Percentiles rank a stretch among this genome's conserved stretches.
Conservation (phyloP, 2,797 vertebrate species). For the Ptychobarbus kaznakovi region DNA sequence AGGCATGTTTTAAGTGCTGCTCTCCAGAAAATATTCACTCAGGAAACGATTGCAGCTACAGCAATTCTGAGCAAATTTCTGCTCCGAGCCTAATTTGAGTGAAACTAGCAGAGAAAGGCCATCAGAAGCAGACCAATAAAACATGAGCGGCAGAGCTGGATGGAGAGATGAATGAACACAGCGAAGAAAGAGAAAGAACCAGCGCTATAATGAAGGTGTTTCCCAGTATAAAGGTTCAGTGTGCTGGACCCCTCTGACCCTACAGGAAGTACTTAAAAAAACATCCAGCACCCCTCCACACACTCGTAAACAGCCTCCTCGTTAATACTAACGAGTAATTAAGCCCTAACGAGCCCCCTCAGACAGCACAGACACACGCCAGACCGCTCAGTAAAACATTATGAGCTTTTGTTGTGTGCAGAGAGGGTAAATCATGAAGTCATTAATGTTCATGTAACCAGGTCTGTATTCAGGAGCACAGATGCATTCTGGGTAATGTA, state of each 20-base stretch:
- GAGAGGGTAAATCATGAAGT: constrained; percentile 16
- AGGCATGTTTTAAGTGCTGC: neutral
- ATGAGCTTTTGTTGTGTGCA: constrained; percentile 30
- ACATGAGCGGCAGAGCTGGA: neutral
- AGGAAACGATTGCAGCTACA: neutral
- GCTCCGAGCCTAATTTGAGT: constrained; percentile 6
- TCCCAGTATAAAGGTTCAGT: constrained; percentile 52
- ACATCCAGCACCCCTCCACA: neutral
- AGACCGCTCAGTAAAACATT: constrained; percentile 40
- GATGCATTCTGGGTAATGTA: constrained; percentile 41
- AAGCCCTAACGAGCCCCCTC: constrained; percentile 47
- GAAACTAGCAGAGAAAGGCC: neutral
- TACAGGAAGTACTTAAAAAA: constrained; percentile 58
- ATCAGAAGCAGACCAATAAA: constrained; percentile 29
- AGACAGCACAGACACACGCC: constrained; percentile 35
- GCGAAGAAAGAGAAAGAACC: neutral
- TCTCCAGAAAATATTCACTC: neutral
- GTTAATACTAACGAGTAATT: constrained; percentile 61
- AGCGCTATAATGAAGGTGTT: constrained; percentile 49
- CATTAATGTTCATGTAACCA: neutral
- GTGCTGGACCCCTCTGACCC: constrained; percentile 37
- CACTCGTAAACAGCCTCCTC: constrained; percentile 56
- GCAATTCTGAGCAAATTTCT: neutral
- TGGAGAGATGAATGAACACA: constrained; percentile 16
- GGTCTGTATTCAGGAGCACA: constrained; percentile 3